These are phyloP conservation scores for Labrus mixtus DNA, from an alignment of 2,113 vertebrate species.

Conservation along the genomic window DNA sequence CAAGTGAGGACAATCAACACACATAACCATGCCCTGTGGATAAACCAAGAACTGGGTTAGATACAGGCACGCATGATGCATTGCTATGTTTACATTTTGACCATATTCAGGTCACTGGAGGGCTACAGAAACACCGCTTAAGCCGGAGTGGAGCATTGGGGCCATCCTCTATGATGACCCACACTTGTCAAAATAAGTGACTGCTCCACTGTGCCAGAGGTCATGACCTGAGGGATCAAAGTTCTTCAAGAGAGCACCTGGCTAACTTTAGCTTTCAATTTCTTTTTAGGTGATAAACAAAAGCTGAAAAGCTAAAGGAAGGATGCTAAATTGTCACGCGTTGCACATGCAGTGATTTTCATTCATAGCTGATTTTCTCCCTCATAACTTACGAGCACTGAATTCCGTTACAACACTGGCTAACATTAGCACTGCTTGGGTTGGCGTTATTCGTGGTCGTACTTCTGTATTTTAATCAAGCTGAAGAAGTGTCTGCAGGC, in stretches of 20 bases:
- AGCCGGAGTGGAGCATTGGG: neutral
- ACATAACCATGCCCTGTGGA: neutral
- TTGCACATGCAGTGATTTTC: neutral
- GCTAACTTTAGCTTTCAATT: constrained; percentile 26
- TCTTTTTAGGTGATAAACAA: neutral
- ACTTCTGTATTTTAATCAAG: neutral
- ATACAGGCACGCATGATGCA: neutral
- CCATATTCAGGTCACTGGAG: constrained; percentile 19
- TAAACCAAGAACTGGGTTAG: neutral
- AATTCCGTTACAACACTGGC: constrained; percentile 12
- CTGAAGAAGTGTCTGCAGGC: neutral
- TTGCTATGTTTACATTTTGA: constrained; percentile 1
- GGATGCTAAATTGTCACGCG: neutral
- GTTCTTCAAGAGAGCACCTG: constrained; percentile 16
- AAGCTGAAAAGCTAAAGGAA: neutral
- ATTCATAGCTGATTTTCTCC: constrained; percentile 19
- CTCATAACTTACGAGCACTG: neutral
- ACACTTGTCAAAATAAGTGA: constrained; percentile 53
- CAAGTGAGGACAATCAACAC: neutral
- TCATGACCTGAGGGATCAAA: constrained; percentile 40
- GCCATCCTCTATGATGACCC: constrained; percentile 7
- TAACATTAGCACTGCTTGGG: constrained; percentile 14
- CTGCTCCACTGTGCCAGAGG: constrained; percentile 25
- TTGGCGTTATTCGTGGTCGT: neutral
- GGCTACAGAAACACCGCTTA: constrained; percentile 6